A percentile compares a stretch with the other conserved stretches of the same genome.
Evolutionary conservation across 1,140 invertebrate species (phyloP).

Genomic region (Caerostris extrusa): DNA sequence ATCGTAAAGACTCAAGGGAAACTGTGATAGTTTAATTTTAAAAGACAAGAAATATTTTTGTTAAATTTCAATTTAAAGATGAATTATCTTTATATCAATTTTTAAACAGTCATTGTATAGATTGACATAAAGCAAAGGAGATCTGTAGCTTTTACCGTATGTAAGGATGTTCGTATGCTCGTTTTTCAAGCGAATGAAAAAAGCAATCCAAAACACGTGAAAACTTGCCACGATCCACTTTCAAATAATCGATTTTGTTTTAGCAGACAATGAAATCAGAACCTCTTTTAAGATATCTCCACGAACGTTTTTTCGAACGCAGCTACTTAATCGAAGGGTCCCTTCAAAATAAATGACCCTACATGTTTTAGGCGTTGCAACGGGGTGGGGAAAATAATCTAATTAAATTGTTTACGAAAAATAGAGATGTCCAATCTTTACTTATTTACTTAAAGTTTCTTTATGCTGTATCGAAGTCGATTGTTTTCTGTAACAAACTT

Average conservation of each 20-base stretch:
- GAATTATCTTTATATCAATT: no score
- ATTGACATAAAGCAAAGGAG: no score
- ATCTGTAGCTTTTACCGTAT: no score
- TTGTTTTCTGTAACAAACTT: conserved; percentile 57
- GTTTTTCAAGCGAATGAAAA: background rate
- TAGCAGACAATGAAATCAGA: conserved; percentile 3
- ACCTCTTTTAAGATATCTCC: background rate
- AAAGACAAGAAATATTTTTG: no score
- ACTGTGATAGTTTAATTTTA: no score
- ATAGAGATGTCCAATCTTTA: conserved; percentile 13
- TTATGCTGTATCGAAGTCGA: conserved; percentile 37
- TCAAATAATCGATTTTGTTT: conserved; percentile 22
- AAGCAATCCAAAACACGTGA: conserved; percentile 12
- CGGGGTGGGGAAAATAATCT: conserved; percentile 35
- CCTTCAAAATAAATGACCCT: conserved; percentile 17
- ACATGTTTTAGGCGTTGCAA: conserved; percentile 50
- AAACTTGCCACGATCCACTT: background rate
- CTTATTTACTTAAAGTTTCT: conserved; percentile 46
- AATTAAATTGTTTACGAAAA: conserved; percentile 59
- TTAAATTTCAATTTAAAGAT: no score
- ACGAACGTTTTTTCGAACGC: background rate
- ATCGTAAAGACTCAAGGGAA: no score
- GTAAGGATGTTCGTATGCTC: background rate
- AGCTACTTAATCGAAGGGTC: conserved; percentile 18
- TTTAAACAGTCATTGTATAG: no score